phyloP scores from a whole-genome alignment of 2,797 vertebrate species.

The Pelodytes ibericus region DNA sequence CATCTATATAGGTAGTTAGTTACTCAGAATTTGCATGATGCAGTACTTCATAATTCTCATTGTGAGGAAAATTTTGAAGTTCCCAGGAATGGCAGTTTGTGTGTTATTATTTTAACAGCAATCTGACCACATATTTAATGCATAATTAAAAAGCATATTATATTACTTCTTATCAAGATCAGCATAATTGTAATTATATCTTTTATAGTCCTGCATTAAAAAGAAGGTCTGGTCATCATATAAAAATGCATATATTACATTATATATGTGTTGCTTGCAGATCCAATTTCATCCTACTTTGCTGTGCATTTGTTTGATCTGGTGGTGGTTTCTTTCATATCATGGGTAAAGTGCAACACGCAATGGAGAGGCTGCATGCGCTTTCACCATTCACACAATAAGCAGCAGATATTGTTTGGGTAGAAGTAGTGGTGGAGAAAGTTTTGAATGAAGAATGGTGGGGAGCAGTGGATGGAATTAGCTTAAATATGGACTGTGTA shows the following conservation, averaged over 20 bases:
- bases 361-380: background rate
- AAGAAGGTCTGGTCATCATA: constrained; percentile 16
- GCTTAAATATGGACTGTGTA: background rate
- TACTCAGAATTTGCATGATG: too few species aligned
- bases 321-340: background rate
- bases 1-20: too few species aligned
- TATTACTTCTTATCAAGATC: background rate
- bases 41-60: too few species aligned
- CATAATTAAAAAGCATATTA: background rate
- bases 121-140: background rate
- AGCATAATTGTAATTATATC: too few species aligned
- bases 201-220: background rate
- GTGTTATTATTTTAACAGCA: background rate
- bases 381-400: background rate
- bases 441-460: background rate
- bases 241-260: constrained; percentile 7
- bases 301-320: background rate
- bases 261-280: constrained; percentile 9
- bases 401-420: background rate
- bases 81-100: constrained; percentile 24
- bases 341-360: background rate
- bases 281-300: background rate
- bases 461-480: background rate
- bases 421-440: background rate
- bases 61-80: background rate